phyloP scores from a whole-genome alignment of 2,113 vertebrate genomes.

The Trinectes maculatus region DNA sequence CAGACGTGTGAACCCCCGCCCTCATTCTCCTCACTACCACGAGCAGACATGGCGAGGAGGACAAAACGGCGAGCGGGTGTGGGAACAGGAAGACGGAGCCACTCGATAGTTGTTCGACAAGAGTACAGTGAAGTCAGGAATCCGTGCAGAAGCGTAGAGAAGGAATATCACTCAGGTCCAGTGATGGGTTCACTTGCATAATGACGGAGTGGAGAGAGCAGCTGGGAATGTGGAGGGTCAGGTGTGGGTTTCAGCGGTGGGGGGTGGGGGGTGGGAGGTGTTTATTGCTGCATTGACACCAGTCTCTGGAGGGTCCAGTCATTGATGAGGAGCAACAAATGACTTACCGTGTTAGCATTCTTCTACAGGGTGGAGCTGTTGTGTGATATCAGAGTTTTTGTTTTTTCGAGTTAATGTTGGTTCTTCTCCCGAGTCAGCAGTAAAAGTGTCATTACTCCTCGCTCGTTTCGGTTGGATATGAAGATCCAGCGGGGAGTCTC shows the following conservation, averaged over 20 bases:
- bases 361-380: background rate
- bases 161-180: slow-evolving; percentile 52
- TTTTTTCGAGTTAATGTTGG: no score
- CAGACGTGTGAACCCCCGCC: slow-evolving; percentile 7
- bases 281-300: slow-evolving; percentile 78
- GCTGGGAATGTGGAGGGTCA: slow-evolving; percentile 81
- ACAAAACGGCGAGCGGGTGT: background rate
- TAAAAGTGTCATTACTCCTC: no score
- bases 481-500: no score
- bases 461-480: no score
- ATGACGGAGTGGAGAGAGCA: slow-evolving; percentile 73
- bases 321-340: slow-evolving; percentile 49
- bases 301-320: slow-evolving; percentile 29
- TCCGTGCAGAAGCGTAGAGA: slow-evolving; percentile 26
- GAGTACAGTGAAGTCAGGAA: slow-evolving; percentile 17
- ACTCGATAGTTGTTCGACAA: slow-evolving; percentile 27
- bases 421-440: no score
- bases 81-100: background rate
- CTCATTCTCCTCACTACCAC: no score
- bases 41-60: background rate
- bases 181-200: slow-evolving; percentile 63
- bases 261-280: slow-evolving; percentile 44
- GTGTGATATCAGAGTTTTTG: background rate
- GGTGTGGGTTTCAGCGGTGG: slow-evolving; percentile 56
- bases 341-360: slow-evolving; percentile 43